Evolutionary conservation across 37 sponge, comb jelly and placozoan genomes (phyloP).

Genomic region (Ephydatia muelleri): DNA sequence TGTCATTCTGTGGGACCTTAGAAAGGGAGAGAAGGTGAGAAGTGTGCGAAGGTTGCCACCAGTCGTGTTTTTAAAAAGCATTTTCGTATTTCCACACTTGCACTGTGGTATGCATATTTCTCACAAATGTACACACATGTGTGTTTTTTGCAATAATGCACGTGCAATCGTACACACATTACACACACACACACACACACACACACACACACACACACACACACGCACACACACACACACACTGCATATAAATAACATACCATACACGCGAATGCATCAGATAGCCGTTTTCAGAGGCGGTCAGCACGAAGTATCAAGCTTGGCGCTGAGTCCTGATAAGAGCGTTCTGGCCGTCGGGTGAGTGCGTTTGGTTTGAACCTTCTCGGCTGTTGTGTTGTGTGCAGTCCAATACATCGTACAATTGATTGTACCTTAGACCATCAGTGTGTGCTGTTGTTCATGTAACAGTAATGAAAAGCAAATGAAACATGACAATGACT

Average conservation of each 20-base stretch:
- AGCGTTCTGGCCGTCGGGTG: constrained; percentile 57
- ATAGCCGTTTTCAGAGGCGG: constrained; percentile 28
- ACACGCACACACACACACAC: background rate
- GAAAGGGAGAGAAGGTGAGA: constrained; percentile 62
- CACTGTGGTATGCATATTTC: background rate
- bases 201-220: too few species aligned
- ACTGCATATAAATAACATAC: background rate
- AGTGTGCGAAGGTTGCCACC: too few species aligned
- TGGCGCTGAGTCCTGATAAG: constrained; percentile 35
- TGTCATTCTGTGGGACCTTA: constrained; percentile 83
- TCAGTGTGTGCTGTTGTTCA: too few species aligned
- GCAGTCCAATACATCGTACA: too few species aligned
- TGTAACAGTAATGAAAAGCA: too few species aligned
- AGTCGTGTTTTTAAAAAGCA: background rate
- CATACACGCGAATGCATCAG: background rate
- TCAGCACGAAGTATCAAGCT: constrained; percentile 63
- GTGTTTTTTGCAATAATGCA: too few species aligned
- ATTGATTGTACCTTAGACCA: too few species aligned
- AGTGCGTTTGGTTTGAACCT: background rate
- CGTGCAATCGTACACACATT: background rate
- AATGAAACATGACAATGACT: too few species aligned
- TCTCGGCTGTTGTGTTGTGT: too few species aligned
- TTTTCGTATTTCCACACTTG: background rate
- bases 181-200: background rate
- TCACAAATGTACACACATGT: too few species aligned